Evolutionary conservation across 2,888 invertebrate genomes (phyloP).

Genomic region (Vesta saturnalis): DNA sequence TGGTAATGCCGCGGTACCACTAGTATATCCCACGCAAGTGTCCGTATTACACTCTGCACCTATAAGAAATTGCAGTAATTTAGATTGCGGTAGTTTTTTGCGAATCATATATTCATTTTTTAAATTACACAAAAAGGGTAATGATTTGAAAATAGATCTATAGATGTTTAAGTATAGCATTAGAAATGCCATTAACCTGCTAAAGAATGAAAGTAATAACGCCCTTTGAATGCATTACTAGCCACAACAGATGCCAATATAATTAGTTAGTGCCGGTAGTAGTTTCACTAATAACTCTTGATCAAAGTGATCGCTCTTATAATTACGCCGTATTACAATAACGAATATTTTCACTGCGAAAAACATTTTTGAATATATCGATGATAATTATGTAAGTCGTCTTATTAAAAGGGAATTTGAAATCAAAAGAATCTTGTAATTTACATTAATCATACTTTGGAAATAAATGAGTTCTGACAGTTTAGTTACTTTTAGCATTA

Average conservation of each 20-base stretch:
- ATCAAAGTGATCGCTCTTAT: constrained; percentile 19
- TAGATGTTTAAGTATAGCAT: background rate
- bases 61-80: constrained; percentile 49
- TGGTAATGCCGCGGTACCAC: constrained; percentile 68
- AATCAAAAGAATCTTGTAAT: no score
- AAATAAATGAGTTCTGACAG: background rate
- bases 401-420: background rate
- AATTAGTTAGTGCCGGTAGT: constrained; percentile 14
- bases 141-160: constrained; percentile 2
- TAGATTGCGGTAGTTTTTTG: background rate
- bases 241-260: constrained; percentile 11
- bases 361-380: background rate
- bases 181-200: background rate
- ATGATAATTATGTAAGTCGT: background rate
- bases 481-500: no score
- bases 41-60: constrained; percentile 69
- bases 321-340: constrained; percentile 9
- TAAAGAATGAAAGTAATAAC: constrained; percentile 11
- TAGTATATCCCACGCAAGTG: constrained; percentile 73
- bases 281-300: constrained; percentile 19
- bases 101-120: background rate
- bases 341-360: background rate
- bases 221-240: constrained; percentile 10
- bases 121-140: background rate
- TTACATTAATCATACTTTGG: background rate